Evolutionary conservation across 2,797 vertebrate species (phyloP), one percentile per base, ranked within the genome.

Genomic region (Leuciscus waleckii): DNA sequence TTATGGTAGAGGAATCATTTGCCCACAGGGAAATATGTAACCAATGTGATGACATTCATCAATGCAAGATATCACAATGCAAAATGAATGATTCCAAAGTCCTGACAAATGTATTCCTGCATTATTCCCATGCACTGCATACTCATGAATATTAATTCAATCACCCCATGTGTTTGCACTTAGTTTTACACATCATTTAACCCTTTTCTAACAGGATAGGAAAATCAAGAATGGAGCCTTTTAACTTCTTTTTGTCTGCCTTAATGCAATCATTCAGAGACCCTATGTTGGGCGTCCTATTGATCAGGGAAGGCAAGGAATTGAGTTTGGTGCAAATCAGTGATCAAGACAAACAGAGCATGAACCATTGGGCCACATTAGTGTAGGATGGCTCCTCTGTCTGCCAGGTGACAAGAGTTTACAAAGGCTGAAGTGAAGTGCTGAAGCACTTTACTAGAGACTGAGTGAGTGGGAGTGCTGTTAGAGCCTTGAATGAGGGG

Each of bases 401-500:
- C 84, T 91, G 80, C 87, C 80, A 91, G 87, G 89, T 87, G 90
- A 90, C 77, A 71, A 17, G 19, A 92, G 92, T 94, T 93, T 92
- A 91, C 90, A 81, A 88, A 92, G 67, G 86, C 87, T 91, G 67
- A 87, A 80, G 85, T 73, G 77, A 88, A 88, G 87, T 79, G 82
- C 86, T 83, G 78, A 79, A 92, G 92, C 91, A 92, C 92, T 94
- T 92, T 92, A 88, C 81, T 69, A 37, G 73, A 32, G 43, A 69
- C 71, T 80, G 89, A 56, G 43, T 68, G 80, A 69, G 77, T 81
- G 23, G 32, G 74, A 39, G 78, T 89, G 93, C 93, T 94, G 93
- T 94, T 93, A 93, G 89, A 90, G 91, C 76, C 51, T 83, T 86
- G 87, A 88, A 92, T 91, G 89, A 92, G 84, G 8, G 73, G 65